Evolutionary conservation across 1,140 invertebrate species (phyloP).

Genomic region (Formica selysi): DNA sequence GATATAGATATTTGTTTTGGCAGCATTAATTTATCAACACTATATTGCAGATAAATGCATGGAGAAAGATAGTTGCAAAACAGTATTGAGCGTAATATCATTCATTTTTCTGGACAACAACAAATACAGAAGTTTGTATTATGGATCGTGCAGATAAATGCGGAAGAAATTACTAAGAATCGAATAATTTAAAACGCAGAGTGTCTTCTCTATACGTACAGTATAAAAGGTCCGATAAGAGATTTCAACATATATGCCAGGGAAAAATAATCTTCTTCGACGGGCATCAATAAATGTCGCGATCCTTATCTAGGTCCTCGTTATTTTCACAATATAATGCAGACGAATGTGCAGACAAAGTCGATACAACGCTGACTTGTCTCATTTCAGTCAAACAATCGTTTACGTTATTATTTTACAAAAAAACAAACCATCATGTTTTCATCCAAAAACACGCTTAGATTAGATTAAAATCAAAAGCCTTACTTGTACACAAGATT

Average conservation of each 20-base stretch:
- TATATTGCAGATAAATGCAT: neutral
- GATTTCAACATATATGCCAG: slow-evolving; percentile 13
- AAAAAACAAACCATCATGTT: slow-evolving; percentile 14
- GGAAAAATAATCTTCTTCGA: slow-evolving; percentile 1
- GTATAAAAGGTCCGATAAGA: neutral
- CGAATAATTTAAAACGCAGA: neutral
- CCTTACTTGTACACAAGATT: neutral
- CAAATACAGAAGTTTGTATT: neutral
- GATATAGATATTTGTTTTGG: slow-evolving; percentile 36
- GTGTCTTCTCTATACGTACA: neutral
- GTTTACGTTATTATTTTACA: slow-evolving; percentile 39
- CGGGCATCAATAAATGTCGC: slow-evolving; percentile 41
- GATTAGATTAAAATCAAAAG: slow-evolving; percentile 38
- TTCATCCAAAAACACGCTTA: neutral
- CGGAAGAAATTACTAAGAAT: neutral
- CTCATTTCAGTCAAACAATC: slow-evolving; percentile 22
- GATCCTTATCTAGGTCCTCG: slow-evolving; percentile 67
- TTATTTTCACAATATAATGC: slow-evolving; percentile 59
- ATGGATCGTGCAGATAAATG: neutral
- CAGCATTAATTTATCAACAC: neutral
- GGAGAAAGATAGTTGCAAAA: neutral
- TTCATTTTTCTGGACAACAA: neutral
- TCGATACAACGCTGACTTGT: slow-evolving; percentile 6
- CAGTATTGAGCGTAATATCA: neutral
- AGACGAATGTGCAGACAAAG: neutral